Evolutionary conservation across 2,113 vertebrate species (phyloP).

Genomic region (Zosterops japonicus): DNA sequence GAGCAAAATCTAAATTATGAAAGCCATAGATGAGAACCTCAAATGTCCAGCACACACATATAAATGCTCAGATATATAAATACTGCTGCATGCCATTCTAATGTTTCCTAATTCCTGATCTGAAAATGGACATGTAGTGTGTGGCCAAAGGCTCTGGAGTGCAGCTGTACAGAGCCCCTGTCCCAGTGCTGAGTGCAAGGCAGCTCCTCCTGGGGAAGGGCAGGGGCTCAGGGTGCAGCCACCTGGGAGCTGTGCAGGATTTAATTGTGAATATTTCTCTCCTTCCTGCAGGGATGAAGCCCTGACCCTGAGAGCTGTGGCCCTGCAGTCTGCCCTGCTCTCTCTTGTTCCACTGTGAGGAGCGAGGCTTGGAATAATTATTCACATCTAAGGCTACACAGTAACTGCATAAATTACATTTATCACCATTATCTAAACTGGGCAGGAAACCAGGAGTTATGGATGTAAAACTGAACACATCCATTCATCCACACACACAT

Average conservation of each 20-base stretch:
- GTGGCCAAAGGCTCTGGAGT: neutral
- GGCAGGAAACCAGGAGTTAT: neutral
- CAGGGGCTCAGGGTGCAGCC: neutral
- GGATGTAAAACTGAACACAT: neutral
- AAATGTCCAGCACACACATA: neutral
- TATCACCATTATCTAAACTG: neutral
- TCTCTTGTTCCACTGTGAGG: neutral
- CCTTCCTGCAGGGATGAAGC: neutral
- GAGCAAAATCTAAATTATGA: neutral
- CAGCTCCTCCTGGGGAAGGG: neutral
- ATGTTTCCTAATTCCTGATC: neutral
- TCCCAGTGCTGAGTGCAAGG: neutral
- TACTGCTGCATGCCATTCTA: neutral
- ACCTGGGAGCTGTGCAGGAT: accelerated
- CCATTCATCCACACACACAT: accelerated
- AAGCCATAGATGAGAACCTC: neutral
- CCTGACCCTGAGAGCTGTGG: neutral
- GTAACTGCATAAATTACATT: neutral
- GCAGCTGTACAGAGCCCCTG: neutral
- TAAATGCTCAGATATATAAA: neutral
- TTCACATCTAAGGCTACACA: neutral
- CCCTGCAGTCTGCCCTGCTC: neutral
- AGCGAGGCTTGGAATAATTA: neutral
- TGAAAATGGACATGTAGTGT: neutral
- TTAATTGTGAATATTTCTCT: neutral